Evolutionary conservation across 30 jellyfish, hydroid and myxozoan species (phyloP).

Genomic region (Chrysaora quinquecirrha): DNA sequence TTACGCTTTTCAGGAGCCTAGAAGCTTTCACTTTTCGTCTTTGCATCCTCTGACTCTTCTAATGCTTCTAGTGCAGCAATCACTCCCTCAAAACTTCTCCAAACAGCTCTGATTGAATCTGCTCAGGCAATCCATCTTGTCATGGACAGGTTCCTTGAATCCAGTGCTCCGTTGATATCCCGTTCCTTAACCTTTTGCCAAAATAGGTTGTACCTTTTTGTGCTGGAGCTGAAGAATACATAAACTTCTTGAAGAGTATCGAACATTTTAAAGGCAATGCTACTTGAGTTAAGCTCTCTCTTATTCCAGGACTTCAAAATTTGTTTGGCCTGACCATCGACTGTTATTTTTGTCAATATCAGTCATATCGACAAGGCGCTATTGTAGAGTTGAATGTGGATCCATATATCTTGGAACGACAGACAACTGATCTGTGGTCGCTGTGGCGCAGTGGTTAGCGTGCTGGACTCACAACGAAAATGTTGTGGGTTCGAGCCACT

Average conservation of each 20-base stretch:
- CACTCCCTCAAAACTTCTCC: neutral
- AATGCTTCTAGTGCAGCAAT: neutral
- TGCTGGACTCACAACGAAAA: too few relatives aligned
- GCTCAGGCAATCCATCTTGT: constrained; percentile 11
- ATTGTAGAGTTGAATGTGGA: constrained; percentile 15
- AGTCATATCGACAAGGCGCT: constrained; percentile 43
- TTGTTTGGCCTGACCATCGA: constrained; percentile 50
- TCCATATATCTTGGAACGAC: constrained; percentile 36
- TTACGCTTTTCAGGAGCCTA: neutral
- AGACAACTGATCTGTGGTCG: constrained; percentile 22
- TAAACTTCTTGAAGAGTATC: neutral
- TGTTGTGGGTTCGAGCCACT: too few relatives aligned
- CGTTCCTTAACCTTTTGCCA: neutral
- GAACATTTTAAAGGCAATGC: neutral
- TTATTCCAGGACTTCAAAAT: constrained; percentile 16
- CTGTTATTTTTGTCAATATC: constrained; percentile 46
- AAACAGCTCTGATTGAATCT: neutral
- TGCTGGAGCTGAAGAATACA: neutral
- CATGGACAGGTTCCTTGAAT: neutral
- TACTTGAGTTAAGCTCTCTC: neutral
- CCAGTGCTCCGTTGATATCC: neutral
- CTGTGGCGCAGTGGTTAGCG: too few relatives aligned
- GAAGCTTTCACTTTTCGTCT: neutral
- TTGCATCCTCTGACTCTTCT: neutral
- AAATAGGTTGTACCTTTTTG: neutral